Conservation (phyloP, 2,888 invertebrate species). For the Chalcis sispes region DNA sequence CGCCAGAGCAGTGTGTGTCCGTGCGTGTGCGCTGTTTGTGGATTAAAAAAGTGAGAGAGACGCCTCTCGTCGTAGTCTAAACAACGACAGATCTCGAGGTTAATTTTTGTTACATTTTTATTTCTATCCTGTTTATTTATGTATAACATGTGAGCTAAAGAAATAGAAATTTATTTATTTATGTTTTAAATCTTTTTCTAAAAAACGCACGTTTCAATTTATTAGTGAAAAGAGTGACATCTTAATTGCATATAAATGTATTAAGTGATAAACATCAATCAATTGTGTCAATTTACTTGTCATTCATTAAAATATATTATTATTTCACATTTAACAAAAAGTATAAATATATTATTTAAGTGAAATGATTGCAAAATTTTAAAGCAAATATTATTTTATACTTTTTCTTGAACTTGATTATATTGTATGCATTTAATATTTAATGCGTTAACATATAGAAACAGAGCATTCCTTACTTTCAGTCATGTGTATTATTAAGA, state of each 20-base stretch:
- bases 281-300: too few relatives aligned
- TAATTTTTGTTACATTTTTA: constrained; percentile 10
- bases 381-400: too few relatives aligned
- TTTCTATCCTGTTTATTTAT: not conserved
- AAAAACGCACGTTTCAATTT: not conserved
- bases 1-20: not conserved
- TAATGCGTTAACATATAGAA: too few relatives aligned
- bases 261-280: not conserved
- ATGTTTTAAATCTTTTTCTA: not conserved
- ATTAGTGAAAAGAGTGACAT: too few relatives aligned
- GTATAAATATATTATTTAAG: too few relatives aligned
- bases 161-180: not conserved
- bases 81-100: constrained; percentile 24
- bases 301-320: too few relatives aligned
- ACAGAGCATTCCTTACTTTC: not conserved
- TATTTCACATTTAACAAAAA: too few relatives aligned
- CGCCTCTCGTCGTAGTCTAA: not conserved
- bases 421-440: too few relatives aligned
- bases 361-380: too few relatives aligned
- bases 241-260: not conserved
- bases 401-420: too few relatives aligned
- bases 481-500: not conserved
- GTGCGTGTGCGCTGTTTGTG: not conserved
- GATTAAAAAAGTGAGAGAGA: not conserved
- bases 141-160: not conserved